Evolutionary conservation across 2,113 vertebrate genomes (phyloP).

Genomic region (Turdus rufiventris): DNA sequence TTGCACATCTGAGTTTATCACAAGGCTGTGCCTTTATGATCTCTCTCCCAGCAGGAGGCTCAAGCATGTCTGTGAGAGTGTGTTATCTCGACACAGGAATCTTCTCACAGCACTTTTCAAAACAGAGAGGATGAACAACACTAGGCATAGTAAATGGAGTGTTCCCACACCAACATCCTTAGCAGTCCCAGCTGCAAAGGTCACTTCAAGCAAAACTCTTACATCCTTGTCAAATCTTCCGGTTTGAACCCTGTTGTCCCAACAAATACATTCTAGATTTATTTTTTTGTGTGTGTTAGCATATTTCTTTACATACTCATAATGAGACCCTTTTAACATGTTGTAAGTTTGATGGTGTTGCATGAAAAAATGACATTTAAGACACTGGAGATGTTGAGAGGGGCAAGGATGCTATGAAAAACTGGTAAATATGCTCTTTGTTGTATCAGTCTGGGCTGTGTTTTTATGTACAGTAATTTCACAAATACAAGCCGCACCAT

Average conservation of each 20-base stretch:
- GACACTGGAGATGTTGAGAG: not conserved
- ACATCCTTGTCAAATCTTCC: not conserved
- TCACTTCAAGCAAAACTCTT: not conserved
- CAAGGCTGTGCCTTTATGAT: not conserved
- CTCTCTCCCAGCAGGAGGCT: not conserved
- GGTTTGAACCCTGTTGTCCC: not conserved
- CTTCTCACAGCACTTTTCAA: not conserved
- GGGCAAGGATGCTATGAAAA: constrained; percentile 25
- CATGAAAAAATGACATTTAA: not conserved
- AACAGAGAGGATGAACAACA: not conserved
- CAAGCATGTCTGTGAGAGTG: not conserved
- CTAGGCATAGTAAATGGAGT: not conserved
- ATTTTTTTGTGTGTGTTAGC: not conserved
- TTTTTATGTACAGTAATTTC: no score
- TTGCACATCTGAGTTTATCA: not conserved
- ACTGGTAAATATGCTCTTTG: constrained; percentile 63
- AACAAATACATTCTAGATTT: not conserved
- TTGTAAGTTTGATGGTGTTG: not conserved
- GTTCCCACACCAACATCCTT: not conserved
- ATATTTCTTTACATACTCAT: not conserved
- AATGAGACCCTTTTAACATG: not conserved
- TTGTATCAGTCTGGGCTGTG: constrained; percentile 47
- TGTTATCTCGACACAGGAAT: not conserved
- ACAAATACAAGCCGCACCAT: no score
- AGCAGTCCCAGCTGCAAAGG: not conserved